Percentiles rank a stretch among this genome's conserved stretches.
Evolutionary conservation across 2,888 invertebrate genomes (phyloP).

Genomic region (Euzophera pinguis): DNA sequence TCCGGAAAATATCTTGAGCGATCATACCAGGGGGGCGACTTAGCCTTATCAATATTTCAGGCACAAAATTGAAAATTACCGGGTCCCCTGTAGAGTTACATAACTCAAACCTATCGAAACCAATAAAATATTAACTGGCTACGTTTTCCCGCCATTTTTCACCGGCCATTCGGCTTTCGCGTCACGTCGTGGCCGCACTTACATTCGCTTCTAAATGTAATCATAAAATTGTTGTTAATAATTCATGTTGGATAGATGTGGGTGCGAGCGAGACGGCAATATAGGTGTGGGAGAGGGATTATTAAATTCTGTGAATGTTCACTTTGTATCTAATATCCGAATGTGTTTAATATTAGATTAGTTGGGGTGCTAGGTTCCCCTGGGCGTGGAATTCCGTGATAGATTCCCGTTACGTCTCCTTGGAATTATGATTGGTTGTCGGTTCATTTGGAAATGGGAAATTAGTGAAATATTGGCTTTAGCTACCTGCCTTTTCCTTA

Average conservation of each 20-base stretch:
- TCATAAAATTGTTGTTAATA: conserved; percentile 80
- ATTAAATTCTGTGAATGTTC: conserved; percentile 79
- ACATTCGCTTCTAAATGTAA: conserved; percentile 73
- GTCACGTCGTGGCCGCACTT: conserved; percentile 69
- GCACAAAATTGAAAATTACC: conserved; percentile 77
- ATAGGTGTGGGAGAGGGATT: conserved; percentile 63
- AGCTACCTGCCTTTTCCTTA: conserved; percentile 19
- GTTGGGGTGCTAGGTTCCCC: conserved; percentile 51
- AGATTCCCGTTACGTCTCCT: conserved; percentile 56
- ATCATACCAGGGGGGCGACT: conserved; percentile 24
- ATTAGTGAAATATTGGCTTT: conserved; percentile 33
- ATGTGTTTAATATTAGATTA: conserved; percentile 80
- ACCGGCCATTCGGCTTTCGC: conserved; percentile 62
- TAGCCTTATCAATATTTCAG: conserved; percentile 72
- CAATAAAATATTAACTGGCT: conserved; percentile 76
- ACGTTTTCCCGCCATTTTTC: conserved; percentile 72
- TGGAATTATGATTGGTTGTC: conserved; percentile 69
- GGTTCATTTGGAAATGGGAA: conserved; percentile 63
- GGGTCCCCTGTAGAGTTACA: conserved; percentile 54
- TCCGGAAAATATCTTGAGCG: conserved; percentile 8
- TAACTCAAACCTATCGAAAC: conserved; percentile 75
- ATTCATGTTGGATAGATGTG: conserved; percentile 48
- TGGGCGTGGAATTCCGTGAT: conserved; percentile 60
- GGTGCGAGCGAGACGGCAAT: conserved; percentile 33
- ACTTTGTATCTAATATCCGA: conserved; percentile 79